Conservation (phyloP, 2,113 vertebrate species). For the Toxostoma redivivum region DNA sequence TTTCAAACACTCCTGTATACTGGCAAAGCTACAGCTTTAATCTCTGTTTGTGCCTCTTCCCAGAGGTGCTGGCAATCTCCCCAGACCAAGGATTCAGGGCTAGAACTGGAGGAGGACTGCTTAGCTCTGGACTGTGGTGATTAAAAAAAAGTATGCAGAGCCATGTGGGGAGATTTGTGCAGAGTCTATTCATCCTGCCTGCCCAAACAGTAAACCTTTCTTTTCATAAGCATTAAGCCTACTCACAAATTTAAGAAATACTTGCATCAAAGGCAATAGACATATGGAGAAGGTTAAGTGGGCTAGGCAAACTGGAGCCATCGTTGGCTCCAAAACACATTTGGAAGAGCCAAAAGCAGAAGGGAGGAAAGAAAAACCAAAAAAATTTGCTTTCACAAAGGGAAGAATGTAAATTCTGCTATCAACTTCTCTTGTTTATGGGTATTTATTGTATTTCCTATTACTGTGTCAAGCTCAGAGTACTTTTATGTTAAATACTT, state of each 20-base stretch:
- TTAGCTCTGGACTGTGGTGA: background rate
- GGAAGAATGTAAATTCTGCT: conserved; percentile 28
- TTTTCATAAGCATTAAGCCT: background rate
- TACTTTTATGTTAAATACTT: background rate
- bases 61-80: background rate
- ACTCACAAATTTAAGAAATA: conserved; percentile 5
- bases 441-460: background rate
- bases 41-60: background rate
- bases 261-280: conserved; percentile 17
- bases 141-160: background rate
- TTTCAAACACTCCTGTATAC: background rate
- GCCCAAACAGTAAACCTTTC: conserved; percentile 16
- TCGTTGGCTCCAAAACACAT: conserved; percentile 16
- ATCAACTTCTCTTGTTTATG: background rate
- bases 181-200: background rate
- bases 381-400: background rate
- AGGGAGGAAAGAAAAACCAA: background rate
- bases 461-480: background rate
- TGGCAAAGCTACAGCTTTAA: background rate
- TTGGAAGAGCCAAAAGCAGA: conserved; percentile 5
- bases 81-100: background rate
- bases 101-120: background rate
- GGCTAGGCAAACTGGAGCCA: conserved; percentile 45
- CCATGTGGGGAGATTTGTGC: background rate
- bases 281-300: conserved; percentile 58